A percentile compares a stretch with the other conserved stretches of the same genome.
Evolutionary conservation across 2,113 vertebrate genomes (phyloP).

Genomic region (Varanus salvator): DNA sequence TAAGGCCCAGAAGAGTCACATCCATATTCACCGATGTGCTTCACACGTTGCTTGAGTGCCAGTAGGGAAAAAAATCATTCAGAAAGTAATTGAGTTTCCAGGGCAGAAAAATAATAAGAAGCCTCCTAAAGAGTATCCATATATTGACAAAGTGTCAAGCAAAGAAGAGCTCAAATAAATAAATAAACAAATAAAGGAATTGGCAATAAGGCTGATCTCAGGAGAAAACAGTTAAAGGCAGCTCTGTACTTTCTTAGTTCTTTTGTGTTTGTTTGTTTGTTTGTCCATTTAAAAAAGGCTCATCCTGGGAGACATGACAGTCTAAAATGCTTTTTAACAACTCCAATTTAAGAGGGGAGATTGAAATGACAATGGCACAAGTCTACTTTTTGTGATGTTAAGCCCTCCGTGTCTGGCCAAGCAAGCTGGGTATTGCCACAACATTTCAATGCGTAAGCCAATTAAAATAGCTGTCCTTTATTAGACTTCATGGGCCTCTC

Average conservation of each 20-base stretch:
- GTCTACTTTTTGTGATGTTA: neutral
- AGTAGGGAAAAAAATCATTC: conserved; percentile 68
- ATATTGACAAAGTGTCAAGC: conserved; percentile 61
- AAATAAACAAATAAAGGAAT: conserved; percentile 51
- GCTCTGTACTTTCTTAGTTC: conserved; percentile 20
- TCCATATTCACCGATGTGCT: conserved; percentile 65
- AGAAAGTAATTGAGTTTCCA: conserved; percentile 69
- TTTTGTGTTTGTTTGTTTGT: neutral
- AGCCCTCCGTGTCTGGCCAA: neutral
- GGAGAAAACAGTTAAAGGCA: conserved; percentile 40
- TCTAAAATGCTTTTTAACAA: conserved; percentile 27
- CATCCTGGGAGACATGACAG: neutral
- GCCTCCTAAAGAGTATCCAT: conserved; percentile 52
- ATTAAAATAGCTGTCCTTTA: neutral
- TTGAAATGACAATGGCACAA: conserved; percentile 12
- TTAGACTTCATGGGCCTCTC: neutral
- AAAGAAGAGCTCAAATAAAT: conserved; percentile 57
- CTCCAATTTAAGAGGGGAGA: conserved; percentile 41
- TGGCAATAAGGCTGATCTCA: conserved; percentile 38
- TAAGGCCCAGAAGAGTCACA: conserved; percentile 69
- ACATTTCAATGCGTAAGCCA: neutral
- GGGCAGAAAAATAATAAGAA: conserved; percentile 69
- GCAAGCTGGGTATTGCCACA: neutral
- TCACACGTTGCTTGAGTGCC: conserved; percentile 66
- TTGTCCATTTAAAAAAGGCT: neutral